Percentiles rank a stretch among this genome's conserved stretches.
Evolutionary conservation across 64 coral and sea anemone genomes (phyloP).

Genomic region (Exaiptasia diaphana): DNA sequence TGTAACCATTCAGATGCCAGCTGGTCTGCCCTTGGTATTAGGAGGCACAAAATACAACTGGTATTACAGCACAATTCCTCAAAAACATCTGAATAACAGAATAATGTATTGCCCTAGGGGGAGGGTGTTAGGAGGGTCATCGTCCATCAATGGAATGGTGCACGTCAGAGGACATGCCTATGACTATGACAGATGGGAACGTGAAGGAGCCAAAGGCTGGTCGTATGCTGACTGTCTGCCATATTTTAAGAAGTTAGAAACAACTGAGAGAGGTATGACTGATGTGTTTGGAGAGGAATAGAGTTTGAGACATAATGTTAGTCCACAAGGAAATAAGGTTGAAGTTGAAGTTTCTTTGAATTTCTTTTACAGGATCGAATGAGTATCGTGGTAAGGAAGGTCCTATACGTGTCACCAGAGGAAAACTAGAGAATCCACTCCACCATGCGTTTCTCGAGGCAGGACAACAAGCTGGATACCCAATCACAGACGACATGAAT

Average conservation of each 20-base stretch:
- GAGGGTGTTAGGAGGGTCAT: constrained; percentile 71
- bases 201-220: constrained; percentile 69
- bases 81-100: constrained; percentile 46
- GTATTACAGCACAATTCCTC: constrained; percentile 36
- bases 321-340: neutral
- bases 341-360: neutral
- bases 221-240: constrained; percentile 91
- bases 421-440: neutral
- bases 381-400: neutral
- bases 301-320: neutral
- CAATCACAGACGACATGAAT: constrained; percentile 7
- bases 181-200: constrained; percentile 80
- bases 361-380: neutral
- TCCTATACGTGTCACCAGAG: neutral
- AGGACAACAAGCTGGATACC: neutral
- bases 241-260: constrained; percentile 80
- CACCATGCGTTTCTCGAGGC: neutral
- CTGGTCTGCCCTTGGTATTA: constrained; percentile 1
- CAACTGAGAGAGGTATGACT: constrained; percentile 63
- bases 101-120: constrained; percentile 75
- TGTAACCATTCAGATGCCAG: constrained; percentile 49
- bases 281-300: neutral
- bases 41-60: constrained; percentile 28
- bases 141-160: constrained; percentile 77
- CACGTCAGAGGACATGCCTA: constrained; percentile 78